A percentile compares a stretch with the other conserved stretches of the same genome.
Conservation (phyloP, 2,888 invertebrate genomes). For the Tetrapedia diversipes region DNA sequence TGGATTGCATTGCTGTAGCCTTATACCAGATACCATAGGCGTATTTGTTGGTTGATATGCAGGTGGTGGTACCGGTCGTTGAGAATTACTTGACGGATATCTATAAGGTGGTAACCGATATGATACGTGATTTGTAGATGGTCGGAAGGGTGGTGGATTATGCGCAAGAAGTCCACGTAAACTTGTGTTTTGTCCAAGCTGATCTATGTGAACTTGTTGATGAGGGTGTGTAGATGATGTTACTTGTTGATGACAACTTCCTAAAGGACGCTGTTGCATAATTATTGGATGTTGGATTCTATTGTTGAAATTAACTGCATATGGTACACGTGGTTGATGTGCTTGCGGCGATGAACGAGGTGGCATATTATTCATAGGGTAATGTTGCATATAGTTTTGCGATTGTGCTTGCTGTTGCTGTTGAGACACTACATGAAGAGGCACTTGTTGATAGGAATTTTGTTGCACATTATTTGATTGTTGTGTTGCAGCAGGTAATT, state of each 20-base stretch:
- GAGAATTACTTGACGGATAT: conserved; percentile 72
- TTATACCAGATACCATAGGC: conserved; percentile 72
- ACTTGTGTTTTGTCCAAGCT: conserved; percentile 77
- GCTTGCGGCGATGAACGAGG: conserved; percentile 78
- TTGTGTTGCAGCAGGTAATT: conserved; percentile 59
- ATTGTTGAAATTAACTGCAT: conserved; percentile 78
- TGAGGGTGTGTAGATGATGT: conserved; percentile 87
- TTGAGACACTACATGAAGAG: conserved; percentile 77
- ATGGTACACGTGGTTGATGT: conserved; percentile 72
- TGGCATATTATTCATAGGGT: conserved; percentile 78
- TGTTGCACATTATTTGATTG: conserved; percentile 62
- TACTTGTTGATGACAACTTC: conserved; percentile 82
- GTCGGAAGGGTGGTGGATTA: conserved; percentile 79
- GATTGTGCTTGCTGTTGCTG: conserved; percentile 78
- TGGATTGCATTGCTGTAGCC: conserved; percentile 75
- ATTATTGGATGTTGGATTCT: conserved; percentile 77
- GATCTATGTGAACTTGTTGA: conserved; percentile 78
- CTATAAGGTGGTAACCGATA: conserved; percentile 78
- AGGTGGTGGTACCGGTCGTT: conserved; percentile 73
- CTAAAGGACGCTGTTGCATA: conserved; percentile 77
- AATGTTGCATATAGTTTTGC: conserved; percentile 82
- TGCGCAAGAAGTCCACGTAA: conserved; percentile 70
- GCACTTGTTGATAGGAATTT: conserved; percentile 75
- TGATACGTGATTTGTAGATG: conserved; percentile 74
- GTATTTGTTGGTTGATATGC: conserved; percentile 75